Evolutionary conservation across 2,888 invertebrate species (phyloP).

Genomic region (Ophonus ardosiacus): DNA sequence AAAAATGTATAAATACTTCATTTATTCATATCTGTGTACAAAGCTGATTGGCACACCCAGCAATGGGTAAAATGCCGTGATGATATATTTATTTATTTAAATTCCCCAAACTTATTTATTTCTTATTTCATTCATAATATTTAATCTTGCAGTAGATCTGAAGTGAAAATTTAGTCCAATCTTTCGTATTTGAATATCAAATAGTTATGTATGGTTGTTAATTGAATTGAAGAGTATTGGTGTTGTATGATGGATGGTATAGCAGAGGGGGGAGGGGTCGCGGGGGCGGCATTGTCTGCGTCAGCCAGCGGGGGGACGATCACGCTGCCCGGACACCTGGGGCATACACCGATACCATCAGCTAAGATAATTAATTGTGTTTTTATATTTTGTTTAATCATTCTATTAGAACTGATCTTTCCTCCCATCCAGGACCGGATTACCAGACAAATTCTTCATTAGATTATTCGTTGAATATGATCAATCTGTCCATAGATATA

Average conservation of each 20-base stretch:
- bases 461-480: background rate
- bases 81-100: no score
- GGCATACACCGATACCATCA: slow-evolving; percentile 74
- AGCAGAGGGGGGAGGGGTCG: background rate
- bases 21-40: no score
- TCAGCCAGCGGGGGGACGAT: slow-evolving; percentile 64
- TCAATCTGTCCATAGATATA: no score
- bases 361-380: slow-evolving; percentile 76
- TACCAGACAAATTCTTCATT: background rate
- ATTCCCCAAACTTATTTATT: no score
- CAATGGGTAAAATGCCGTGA: no score
- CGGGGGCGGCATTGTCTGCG: slow-evolving; percentile 46
- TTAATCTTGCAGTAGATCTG: no score
- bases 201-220: background rate
- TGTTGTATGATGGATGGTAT: background rate
- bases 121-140: no score
- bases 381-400: slow-evolving; percentile 76
- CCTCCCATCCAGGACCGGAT: background rate
- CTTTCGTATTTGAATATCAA: background rate
- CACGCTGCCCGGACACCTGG: slow-evolving; percentile 73
- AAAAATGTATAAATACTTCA: no score
- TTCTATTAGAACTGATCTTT: slow-evolving; percentile 74
- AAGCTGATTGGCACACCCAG: no score
- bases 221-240: background rate
- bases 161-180: no score